phyloP scores from a whole-genome alignment of 2,797 vertebrate species.

The Micropoecilia bifurca region DNA sequence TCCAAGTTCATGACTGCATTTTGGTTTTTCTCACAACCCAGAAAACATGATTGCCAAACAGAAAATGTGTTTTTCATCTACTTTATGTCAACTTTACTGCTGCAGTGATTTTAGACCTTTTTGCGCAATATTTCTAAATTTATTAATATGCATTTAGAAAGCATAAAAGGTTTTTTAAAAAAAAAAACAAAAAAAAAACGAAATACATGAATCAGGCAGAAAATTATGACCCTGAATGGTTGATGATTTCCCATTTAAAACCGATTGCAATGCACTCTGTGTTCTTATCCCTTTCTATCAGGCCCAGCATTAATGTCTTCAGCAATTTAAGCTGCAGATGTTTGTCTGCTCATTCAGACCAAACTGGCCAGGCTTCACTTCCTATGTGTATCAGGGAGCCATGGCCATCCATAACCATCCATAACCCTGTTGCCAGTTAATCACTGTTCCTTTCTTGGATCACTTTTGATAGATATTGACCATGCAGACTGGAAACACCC shows the following conservation, averaged over 20 bases:
- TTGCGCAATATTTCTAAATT: not conserved
- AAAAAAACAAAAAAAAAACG: no score
- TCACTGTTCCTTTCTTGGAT: not conserved
- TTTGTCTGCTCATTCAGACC: not conserved
- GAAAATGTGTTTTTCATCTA: not conserved
- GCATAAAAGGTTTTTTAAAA: not conserved
- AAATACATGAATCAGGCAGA: not conserved
- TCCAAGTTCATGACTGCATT: not conserved
- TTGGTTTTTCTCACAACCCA: not conserved
- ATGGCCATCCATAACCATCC: not conserved
- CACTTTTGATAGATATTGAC: not conserved
- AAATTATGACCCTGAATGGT: not conserved
- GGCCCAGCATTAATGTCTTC: not conserved
- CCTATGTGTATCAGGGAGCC: not conserved
- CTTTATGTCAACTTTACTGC: not conserved
- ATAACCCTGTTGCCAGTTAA: not conserved
- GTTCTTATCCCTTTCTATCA: not conserved
- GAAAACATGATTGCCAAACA: not conserved
- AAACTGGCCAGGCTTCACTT: not conserved
- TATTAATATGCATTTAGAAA: not conserved
- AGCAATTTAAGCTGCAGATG: not conserved
- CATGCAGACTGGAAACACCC: not conserved
- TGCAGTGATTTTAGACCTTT: not conserved
- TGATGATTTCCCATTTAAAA: not conserved
- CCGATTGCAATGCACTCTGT: not conserved